Conservation (phyloP, 2,888 invertebrate species). For the Minunthozetes semirufus region DNA sequence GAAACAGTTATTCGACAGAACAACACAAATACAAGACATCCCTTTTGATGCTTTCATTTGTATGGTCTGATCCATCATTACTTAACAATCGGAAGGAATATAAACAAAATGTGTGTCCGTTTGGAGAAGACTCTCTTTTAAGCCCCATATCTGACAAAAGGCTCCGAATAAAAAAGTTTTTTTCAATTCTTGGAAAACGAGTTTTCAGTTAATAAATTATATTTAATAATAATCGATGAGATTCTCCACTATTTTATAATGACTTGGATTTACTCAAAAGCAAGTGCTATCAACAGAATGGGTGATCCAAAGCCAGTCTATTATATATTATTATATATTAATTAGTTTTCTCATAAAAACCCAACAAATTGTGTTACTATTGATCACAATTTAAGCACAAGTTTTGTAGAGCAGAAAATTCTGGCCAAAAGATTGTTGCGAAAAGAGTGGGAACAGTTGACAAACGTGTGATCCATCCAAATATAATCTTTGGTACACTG, state of each 20-base stretch:
- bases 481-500: background rate
- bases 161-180: background rate
- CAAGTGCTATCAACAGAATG: background rate
- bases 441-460: background rate
- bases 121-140: background rate
- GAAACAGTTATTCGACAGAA: background rate
- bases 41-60: background rate
- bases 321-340: background rate
- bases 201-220: background rate
- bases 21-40: background rate
- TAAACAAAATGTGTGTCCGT: background rate
- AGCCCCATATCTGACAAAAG: background rate
- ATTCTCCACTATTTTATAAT: background rate
- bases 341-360: background rate
- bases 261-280: background rate
- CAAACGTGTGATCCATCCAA: background rate
- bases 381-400: background rate
- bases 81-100: background rate
- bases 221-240: background rate
- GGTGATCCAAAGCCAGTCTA: background rate
- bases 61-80: background rate
- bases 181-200: no score
- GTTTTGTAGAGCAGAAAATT: slow-evolving; percentile 8
- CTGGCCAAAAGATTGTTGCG: background rate
- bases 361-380: background rate